Conservation (phyloP, 2,113 vertebrate species). For the Pristiophorus japonicus region DNA sequence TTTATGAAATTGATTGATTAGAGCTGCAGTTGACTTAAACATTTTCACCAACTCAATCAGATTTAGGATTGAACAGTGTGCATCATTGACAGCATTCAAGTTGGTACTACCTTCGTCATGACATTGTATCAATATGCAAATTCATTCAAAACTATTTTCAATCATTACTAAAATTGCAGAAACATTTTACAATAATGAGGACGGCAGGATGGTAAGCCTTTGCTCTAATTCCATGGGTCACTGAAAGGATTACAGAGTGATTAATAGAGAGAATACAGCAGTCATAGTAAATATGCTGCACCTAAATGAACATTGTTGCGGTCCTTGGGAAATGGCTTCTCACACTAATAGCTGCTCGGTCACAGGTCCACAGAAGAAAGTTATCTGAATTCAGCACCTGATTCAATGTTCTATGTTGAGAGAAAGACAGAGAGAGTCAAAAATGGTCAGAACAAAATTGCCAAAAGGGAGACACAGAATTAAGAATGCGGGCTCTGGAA, state of each 20-base stretch:
- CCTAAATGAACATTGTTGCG: neutral
- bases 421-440: neutral
- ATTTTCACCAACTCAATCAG: neutral
- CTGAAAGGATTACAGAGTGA: neutral
- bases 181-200: neutral
- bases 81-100: neutral
- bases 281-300: neutral
- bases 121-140: neutral
- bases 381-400: neutral
- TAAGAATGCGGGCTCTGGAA: neutral
- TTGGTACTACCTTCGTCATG: neutral
- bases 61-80: neutral
- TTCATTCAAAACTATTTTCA: neutral
- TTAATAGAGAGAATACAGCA: neutral
- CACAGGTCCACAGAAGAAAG: neutral
- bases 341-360: neutral
- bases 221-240: neutral
- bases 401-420: neutral
- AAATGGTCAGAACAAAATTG: neutral
- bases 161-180: neutral
- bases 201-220: neutral
- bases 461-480: neutral
- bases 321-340: neutral
- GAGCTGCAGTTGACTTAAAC: neutral
- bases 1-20: conserved; percentile 31